phyloP scores from a whole-genome alignment of 2,113 vertebrate species.

The Tyrannus savana region DNA sequence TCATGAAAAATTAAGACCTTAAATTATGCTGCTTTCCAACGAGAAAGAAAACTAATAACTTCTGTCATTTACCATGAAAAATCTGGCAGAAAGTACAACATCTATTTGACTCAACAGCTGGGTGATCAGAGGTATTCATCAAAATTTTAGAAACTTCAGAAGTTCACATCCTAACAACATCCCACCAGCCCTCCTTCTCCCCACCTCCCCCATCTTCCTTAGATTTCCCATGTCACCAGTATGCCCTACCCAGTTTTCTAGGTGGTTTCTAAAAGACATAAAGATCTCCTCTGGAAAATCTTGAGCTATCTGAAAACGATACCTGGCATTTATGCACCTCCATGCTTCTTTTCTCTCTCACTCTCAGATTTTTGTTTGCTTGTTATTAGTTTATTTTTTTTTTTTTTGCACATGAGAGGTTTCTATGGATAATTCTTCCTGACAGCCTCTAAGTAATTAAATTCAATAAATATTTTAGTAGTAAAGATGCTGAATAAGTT shows the following conservation, averaged over 20 bases:
- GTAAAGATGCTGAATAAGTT: neutral
- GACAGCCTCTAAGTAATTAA: neutral
- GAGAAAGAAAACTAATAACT: neutral
- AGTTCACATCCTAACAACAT: neutral
- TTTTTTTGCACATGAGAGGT: neutral
- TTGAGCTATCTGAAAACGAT: neutral
- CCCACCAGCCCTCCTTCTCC: rapidly evolving
- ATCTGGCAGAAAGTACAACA: neutral
- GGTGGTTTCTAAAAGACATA: rapidly evolving
- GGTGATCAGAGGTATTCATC: neutral
- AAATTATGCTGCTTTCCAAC: neutral
- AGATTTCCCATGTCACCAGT: neutral
- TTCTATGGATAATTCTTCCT: neutral
- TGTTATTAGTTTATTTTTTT: neutral
- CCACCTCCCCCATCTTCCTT: rapidly evolving
- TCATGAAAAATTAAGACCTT: constrained; percentile 24
- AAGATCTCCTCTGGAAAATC: neutral
- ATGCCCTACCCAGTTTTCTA: neutral
- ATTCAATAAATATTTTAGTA: neutral
- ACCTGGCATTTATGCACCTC: neutral
- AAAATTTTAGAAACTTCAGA: neutral
- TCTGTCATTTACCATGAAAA: neutral
- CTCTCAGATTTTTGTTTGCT: neutral
- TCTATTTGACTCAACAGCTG: neutral
- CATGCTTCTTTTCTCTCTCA: neutral